Conservation (phyloP, 2,113 vertebrate genomes). For the Neotragus moschatus region DNA sequence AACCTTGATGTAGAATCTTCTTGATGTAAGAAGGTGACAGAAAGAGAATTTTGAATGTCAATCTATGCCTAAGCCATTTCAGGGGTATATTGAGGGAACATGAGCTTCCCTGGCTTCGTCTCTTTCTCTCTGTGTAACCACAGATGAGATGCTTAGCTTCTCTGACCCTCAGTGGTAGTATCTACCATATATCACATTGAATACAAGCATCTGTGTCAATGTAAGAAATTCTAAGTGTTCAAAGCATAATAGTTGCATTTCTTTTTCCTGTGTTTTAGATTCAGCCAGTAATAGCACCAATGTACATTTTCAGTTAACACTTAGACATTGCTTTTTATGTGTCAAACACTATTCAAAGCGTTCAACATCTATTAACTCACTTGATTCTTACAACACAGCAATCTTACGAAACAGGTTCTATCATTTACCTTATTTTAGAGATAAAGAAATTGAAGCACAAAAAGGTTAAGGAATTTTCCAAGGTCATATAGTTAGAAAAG, state of each 20-base stretch:
- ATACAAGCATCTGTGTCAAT: not conserved
- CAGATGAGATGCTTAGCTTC: not conserved
- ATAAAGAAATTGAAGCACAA: not conserved
- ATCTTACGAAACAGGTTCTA: not conserved
- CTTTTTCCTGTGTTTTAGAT: not conserved
- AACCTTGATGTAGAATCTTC: not conserved
- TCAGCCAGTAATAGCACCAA: not conserved
- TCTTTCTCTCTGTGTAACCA: not conserved
- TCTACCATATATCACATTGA: not conserved
- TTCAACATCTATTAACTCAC: not conserved
- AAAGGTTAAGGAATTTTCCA: not conserved
- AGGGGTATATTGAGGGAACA: not conserved
- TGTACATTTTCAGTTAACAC: not conserved
- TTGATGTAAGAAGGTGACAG: not conserved
- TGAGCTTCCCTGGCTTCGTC: not conserved
- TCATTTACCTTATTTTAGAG: not conserved
- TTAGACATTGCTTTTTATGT: not conserved
- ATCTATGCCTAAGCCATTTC: not conserved
- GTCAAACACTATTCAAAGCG: not conserved
- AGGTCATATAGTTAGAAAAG: not conserved
- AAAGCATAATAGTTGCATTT: not conserved
- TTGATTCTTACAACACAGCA: not conserved
- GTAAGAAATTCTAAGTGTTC: not conserved
- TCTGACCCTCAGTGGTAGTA: not conserved
- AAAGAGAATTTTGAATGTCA: not conserved